Evolutionary conservation across 1,140 invertebrate species (phyloP), one percentile per base, ranked within the genome.

Genomic region (Rhyacophila brunnea): DNA sequence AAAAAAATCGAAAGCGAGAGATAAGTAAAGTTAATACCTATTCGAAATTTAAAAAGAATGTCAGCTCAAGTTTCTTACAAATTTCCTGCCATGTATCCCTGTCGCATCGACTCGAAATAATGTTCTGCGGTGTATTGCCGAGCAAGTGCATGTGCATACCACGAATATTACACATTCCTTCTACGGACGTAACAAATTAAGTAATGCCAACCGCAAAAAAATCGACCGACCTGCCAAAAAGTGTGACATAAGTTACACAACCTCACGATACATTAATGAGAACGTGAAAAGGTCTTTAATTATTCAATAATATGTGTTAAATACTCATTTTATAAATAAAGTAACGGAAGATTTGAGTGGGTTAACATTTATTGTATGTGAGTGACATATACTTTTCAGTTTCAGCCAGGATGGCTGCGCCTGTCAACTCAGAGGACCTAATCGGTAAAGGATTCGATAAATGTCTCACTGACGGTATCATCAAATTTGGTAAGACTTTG

Each of bases 401-500:
- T 50, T 58, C 55, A 58, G 47, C 50, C 45, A 62, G 13, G 38
- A 58, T 58, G 55, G 50, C 51, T 52, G 35, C 18, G 3, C 34
- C 40, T 51, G 55, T 58, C 47, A 50, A 50, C 35, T 32, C 61
- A 11, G 82, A 83, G 70, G 83, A 85, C 61, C 77, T 80, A 64
- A 73, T 80, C 42, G 81, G 81, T 14, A 70, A 75, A 15, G 81
- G 80, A 67, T 74, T 84, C 67, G 83, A 86, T 67, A 76, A 80
- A 68, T 86, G 84, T 71, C 65, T 85, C 44, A 83, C 83, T 28
- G 83, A 86, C 70, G 77, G 76, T 23, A 67, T 83, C 56, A 70
- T 86, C 40, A 86, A 85, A 80, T 82, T 83, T 65, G 78, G 83
- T 85, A 73, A 77, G 70, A 13, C 23, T 28, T 28, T 3, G 3